Percentiles rank a stretch among this genome's conserved stretches.
Evolutionary conservation across 2,113 vertebrate species (phyloP).

Genomic region (Pica pica): DNA sequence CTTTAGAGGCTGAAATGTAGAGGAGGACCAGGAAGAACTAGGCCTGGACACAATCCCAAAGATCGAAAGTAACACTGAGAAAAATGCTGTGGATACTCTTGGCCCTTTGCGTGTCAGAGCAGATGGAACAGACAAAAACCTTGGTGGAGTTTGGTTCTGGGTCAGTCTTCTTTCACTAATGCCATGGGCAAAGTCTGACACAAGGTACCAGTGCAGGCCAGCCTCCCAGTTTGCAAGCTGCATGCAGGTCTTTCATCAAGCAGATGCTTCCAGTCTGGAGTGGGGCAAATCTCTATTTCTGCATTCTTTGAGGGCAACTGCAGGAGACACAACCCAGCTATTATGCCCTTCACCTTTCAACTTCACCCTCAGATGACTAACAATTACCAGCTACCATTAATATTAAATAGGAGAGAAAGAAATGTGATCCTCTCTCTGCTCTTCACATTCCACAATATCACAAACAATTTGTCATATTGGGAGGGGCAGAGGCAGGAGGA

Average conservation of each 20-base stretch:
- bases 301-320: not conserved
- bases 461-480: constrained; percentile 58
- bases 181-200: not conserved
- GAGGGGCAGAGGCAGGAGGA: constrained; percentile 24
- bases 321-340: not conserved
- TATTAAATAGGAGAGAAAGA: constrained; percentile 55
- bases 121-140: not conserved
- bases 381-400: constrained; percentile 58
- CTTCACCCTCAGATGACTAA: constrained; percentile 48
- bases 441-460: constrained; percentile 54
- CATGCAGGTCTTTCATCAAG: not conserved
- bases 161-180: not conserved
- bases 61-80: not conserved
- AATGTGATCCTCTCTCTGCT: constrained; percentile 46
- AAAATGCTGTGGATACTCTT: not conserved
- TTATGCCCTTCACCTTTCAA: constrained; percentile 41
- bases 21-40: not conserved
- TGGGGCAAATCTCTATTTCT: not conserved
- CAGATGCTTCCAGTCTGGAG: not conserved
- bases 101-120: not conserved
- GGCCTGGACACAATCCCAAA: not conserved
- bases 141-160: not conserved
- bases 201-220: not conserved
- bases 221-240: not conserved
- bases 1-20: not conserved